These are phyloP conservation scores for Danaus melanippus DNA, from an alignment of 1,140 invertebrate species.

Conservation along the genomic window DNA sequence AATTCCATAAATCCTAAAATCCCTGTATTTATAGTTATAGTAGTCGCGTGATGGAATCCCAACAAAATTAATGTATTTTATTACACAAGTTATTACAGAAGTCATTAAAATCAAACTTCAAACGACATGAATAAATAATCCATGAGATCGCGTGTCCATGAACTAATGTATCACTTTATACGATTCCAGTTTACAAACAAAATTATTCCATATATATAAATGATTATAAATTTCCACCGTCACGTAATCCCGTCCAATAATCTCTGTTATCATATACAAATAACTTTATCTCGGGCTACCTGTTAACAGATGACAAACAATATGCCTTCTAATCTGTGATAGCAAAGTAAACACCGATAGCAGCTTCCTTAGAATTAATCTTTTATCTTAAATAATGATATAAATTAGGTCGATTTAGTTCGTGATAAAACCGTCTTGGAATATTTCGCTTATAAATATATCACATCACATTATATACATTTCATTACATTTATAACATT, in stretches of 20 bases:
- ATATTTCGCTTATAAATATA: too few species aligned
- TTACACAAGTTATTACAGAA: constrained; percentile 49
- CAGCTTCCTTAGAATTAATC: constrained; percentile 62
- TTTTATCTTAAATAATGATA: constrained; percentile 40
- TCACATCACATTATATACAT: background rate
- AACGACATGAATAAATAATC: constrained; percentile 47
- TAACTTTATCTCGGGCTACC: constrained; percentile 55
- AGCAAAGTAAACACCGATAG: constrained; percentile 49
- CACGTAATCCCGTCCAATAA: constrained; percentile 16
- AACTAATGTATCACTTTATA: background rate
- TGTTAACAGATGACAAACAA: constrained; percentile 59
- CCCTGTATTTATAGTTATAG: background rate
- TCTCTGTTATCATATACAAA: constrained; percentile 50
- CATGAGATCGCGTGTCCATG: constrained; percentile 32
- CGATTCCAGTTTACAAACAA: background rate
- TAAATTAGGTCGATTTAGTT: constrained; percentile 24
- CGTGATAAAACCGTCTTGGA: constrained; percentile 13
- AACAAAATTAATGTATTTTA: constrained; percentile 54
- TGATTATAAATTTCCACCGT: too few species aligned
- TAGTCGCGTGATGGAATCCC: constrained; percentile 45
- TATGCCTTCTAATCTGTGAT: constrained; percentile 54
- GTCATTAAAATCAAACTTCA: constrained; percentile 46
- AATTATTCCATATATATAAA: too few species aligned
- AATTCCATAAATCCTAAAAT: too few species aligned
- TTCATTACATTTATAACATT: too few species aligned